Evolutionary conservation across 2,888 invertebrate species (phyloP), one percentile per base, ranked within the genome.

Genomic region (Perizoma affinitatum): DNA sequence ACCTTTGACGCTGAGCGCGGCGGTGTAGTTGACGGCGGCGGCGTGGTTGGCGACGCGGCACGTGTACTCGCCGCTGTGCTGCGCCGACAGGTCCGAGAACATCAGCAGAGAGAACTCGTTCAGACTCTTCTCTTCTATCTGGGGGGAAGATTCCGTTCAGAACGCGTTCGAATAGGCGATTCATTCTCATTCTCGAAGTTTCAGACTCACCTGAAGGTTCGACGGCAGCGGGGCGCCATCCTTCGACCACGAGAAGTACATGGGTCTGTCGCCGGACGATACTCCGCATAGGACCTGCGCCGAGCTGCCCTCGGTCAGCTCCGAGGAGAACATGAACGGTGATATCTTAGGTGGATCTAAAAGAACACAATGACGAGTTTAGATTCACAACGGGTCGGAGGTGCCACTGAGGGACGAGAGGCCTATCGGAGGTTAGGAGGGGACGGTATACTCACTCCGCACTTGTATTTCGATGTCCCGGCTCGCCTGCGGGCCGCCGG

Each of bases 321-420:
- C 96, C 72, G 95, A 94, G 0, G 97, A 96, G 82, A 98, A 97
- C 55, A 94, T 94, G 85, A 98, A 97, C 40, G 97, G 95, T 70
- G 97, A 96, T 79, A 97, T 95, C 74, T 96, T 95, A n/a, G 97
- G 97, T 4, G 97, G 97, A 90, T 94, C 95, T 95, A 36, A n/a
- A 33, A 50, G 22, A 22, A 22, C 22, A 22, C 22, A 22, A 22
- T 22, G 22, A 22, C 22, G 22, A 1, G 22, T 1, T 3, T 22
- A 22, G 22, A 22, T 22, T 22, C 22, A 22, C 22, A 22, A 22
- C 22, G 22, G 22, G 22, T 3, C 3, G 22, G 22, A 22, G 22
- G 22, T 22, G 22, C 22, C 1, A 22, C 3, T 3, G 22, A 22
- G 22, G 22, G 22, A 22, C 22, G 22, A 22, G 22, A 22, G 22